phyloP scores from a whole-genome alignment of 2,888 invertebrate species.

The Stramonita haemastoma region DNA sequence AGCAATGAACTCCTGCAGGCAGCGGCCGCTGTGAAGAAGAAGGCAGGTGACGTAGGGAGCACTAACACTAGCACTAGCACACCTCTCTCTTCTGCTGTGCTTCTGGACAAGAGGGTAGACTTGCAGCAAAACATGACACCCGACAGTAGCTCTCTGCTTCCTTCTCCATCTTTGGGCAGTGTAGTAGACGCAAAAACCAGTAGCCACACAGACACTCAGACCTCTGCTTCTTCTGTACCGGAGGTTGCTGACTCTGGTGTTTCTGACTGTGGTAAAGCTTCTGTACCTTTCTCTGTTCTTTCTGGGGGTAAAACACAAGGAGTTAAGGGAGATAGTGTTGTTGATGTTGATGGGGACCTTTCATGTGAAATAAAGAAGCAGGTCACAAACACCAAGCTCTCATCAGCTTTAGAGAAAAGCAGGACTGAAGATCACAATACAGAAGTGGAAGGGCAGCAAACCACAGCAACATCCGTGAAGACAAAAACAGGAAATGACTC shows the following conservation, averaged over 20 bases:
- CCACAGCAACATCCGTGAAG: not conserved
- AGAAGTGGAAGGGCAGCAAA: not conserved
- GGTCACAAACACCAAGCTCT: too few relatives aligned
- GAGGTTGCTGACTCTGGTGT: not conserved
- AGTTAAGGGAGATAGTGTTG: not conserved
- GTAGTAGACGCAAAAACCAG: not conserved
- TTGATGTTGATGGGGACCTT: not conserved
- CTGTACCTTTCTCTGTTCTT: not conserved
- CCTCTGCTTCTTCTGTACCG: not conserved
- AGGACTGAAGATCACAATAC: not conserved
- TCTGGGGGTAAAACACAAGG: not conserved
- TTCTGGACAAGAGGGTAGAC: not conserved
- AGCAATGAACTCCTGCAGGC: not conserved
- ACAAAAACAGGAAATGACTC: not conserved
- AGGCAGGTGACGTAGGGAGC: not conserved
- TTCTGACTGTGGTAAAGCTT: not conserved
- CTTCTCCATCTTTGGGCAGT: not conserved
- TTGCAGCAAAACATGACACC: not conserved
- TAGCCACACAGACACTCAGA: not conserved
- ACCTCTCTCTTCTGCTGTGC: not conserved
- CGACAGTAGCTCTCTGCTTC: not conserved
- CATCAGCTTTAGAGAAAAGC: not conserved
- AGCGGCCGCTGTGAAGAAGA: not conserved
- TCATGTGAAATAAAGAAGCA: not conserved
- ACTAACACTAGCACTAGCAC: conserved; percentile 20